Evolutionary conservation across 2,113 vertebrate genomes (phyloP), one percentile per base, ranked within the genome.

Genomic region (Empidonax alnorum): DNA sequence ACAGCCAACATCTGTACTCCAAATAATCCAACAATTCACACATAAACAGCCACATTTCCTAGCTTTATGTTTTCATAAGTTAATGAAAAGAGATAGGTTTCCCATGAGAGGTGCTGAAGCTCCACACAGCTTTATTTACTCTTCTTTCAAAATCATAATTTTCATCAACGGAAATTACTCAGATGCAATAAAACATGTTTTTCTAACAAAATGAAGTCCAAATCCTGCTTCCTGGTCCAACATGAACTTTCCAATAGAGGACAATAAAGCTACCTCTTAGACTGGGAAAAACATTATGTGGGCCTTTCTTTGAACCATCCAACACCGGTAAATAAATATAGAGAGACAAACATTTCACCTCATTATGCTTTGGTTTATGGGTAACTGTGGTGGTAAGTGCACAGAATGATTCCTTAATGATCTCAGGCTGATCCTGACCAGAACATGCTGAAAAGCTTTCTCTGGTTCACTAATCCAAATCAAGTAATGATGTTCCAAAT

Each of bases 171-270:
- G 89, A 94, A 94, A 92, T 95, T 89, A 89, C 80, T 95, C 89
- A 92, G 91, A 95, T 39, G 89, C 84, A 92, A 65, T 95, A 96
- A 96, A 95, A 87, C 31, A 19, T 96, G 80, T 95, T 96, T 94
- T 94, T 87, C 66, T 95, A 91, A 92, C 81, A 86, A 83, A 89
- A 81, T 1, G 0, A 90, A 66, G 61, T 80, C 77, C 89, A 96
- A 94, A 68, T 82, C 81, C 84, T 75, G 9, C 62, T 95, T 93
- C 89, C 94, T 94, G 85, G 31, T 62, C 63, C 44, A 63, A 53
- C 23, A 5, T 49, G 65, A 92, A 68, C 84, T 94, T 96, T 95
- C 73, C 56, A 88, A 7, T 9, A 24, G 30, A 81, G 56, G 68
- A 87, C 76, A 95, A 93, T 44, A 95, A 89, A 93, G 31, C 41